phyloP scores from a whole-genome alignment of 2,113 vertebrate genomes.

The Dascyllus trimaculatus region DNA sequence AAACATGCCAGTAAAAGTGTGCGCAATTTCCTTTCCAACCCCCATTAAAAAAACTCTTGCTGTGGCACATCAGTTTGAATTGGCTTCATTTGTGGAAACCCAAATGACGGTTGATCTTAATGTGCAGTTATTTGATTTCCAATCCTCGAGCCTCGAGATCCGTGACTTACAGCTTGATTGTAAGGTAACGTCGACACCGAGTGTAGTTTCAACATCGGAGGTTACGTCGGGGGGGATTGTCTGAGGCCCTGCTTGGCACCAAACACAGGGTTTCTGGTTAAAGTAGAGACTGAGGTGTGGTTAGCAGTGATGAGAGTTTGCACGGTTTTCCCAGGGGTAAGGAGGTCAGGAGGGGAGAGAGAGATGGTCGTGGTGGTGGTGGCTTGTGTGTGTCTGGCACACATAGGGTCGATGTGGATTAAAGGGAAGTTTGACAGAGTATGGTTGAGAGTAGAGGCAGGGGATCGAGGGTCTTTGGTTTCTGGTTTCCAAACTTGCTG shows the following conservation, averaged over 20 bases:
- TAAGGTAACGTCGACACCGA: slow-evolving; percentile 39
- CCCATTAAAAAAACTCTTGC: background rate
- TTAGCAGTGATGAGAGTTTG: slow-evolving; percentile 51
- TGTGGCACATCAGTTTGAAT: slow-evolving; percentile 34
- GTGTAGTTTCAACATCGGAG: slow-evolving; percentile 18
- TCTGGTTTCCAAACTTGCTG: slow-evolving; percentile 76
- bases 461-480: slow-evolving; percentile 66
- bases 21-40: background rate
- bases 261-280: slow-evolving; percentile 62
- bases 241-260: slow-evolving; percentile 40
- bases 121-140: slow-evolving; percentile 66
- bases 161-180: slow-evolving; percentile 63
- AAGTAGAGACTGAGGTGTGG: slow-evolving; percentile 70
- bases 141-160: slow-evolving; percentile 43
- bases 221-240: slow-evolving; percentile 41
- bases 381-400: slow-evolving; percentile 47
- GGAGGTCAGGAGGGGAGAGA: background rate
- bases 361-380: slow-evolving; percentile 16
- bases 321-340: slow-evolving; percentile 50
- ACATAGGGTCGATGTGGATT: slow-evolving; percentile 58
- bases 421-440: slow-evolving; percentile 57
- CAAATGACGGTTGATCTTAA: slow-evolving; percentile 59
- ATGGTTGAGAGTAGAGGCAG: slow-evolving; percentile 44
- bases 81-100: slow-evolving; percentile 61
- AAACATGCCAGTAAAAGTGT: slow-evolving; percentile 25